Conservation (phyloP, 2,888 invertebrate species). For the Erebia epiphron region DNA sequence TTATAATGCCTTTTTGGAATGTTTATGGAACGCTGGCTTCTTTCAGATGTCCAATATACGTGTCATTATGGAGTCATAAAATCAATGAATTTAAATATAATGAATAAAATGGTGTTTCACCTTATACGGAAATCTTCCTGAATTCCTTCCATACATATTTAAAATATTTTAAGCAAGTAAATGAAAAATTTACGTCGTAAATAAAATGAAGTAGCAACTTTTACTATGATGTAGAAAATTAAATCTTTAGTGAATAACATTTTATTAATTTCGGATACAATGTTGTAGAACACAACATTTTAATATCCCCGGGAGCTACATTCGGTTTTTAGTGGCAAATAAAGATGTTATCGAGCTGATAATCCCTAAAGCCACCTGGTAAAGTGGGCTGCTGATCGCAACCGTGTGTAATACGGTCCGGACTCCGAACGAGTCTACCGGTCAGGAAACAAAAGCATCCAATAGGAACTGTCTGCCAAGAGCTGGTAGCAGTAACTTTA, state of each 20-base stretch:
- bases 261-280: neutral
- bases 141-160: no score
- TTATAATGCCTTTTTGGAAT: no score
- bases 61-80: no score
- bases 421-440: constrained; percentile 47
- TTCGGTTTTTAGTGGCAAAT: constrained; percentile 37
- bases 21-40: no score
- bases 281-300: constrained; percentile 22
- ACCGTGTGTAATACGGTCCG: constrained; percentile 76
- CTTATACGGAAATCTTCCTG: no score
- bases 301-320: constrained; percentile 30
- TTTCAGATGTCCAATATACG: no score
- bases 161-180: no score
- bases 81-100: no score
- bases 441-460: constrained; percentile 60
- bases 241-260: no score
- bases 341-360: constrained; percentile 42
- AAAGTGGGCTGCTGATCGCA: constrained; percentile 64
- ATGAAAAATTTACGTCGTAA: neutral
- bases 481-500: constrained; percentile 9
- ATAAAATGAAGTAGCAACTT: neutral
- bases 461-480: neutral
- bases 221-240: no score
- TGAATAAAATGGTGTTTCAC: no score
- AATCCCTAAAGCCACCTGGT: constrained; percentile 53